Evolutionary conservation across 2,113 vertebrate species (phyloP).

Genomic region (Syngnathus scovelli): DNA sequence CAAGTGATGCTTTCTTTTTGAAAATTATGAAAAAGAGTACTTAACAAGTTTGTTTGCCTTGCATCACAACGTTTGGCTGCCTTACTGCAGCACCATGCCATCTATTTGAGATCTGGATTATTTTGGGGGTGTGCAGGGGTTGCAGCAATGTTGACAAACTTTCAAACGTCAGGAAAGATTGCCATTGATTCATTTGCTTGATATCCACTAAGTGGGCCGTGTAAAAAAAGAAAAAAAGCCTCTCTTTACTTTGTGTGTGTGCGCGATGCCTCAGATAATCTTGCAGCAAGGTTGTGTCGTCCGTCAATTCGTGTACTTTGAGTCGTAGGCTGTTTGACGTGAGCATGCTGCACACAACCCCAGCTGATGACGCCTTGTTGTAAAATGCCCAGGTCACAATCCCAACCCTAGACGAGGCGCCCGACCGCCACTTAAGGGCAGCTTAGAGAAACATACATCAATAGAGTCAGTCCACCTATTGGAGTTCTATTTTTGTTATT

Average conservation of each 20-base stretch:
- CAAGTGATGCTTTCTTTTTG: slow-evolving; percentile 71
- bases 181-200: background rate
- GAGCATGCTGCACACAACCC: background rate
- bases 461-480: slow-evolving; percentile 44
- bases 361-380: background rate
- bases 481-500: slow-evolving; percentile 70
- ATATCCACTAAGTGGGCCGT: background rate
- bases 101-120: slow-evolving; percentile 26
- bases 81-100: slow-evolving; percentile 32
- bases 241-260: background rate
- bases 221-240: background rate
- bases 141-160: background rate
- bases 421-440: background rate
- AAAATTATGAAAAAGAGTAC: slow-evolving; percentile 66
- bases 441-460: slow-evolving; percentile 22
- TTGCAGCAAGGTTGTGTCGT: background rate
- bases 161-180: background rate
- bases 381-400: background rate
- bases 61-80: slow-evolving; percentile 64
- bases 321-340: background rate
- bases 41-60: slow-evolving; percentile 75
- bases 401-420: background rate
- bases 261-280: background rate
- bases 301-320: background rate
- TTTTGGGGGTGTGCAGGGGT: slow-evolving; percentile 2